phyloP scores from a whole-genome alignment of 2,888 invertebrate genomes.

The Drosophila greeni region DNA sequence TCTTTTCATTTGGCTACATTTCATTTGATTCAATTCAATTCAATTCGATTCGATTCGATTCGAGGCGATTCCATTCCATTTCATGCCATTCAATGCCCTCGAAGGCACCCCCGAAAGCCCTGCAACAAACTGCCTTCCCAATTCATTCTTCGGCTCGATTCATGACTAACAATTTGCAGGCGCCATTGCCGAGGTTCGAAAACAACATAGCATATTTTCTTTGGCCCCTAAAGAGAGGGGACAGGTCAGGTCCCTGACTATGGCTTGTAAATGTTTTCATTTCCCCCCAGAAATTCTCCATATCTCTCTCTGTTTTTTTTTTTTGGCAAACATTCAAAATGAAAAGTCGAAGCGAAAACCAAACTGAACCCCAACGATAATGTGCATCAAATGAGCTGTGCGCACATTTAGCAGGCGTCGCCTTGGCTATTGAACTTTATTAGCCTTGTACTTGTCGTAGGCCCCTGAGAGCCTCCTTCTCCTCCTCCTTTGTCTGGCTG shows the following conservation, averaged over 20 bases:
- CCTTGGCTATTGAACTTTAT: conserved; percentile 71
- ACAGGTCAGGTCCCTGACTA: conserved; percentile 29
- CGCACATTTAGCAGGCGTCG: conserved; percentile 70
- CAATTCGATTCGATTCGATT: conserved; percentile 20
- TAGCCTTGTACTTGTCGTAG: conserved; percentile 54
- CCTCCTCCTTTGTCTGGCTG: conserved; percentile 30
- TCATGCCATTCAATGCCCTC: conserved; percentile 33
- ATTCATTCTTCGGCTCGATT: conserved; percentile 52
- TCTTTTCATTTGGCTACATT: conserved; percentile 23
- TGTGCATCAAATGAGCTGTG: conserved; percentile 74
- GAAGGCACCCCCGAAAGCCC: conserved; percentile 3
- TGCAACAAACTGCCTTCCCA: conserved; percentile 17
- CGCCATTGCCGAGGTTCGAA: conserved; percentile 55
- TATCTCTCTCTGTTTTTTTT: conserved; percentile 20
- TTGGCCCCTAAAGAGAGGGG: conserved; percentile 31
- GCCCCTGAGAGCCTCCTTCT: neutral
- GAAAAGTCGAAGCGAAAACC: conserved; percentile 23
- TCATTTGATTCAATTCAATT: conserved; percentile 43
- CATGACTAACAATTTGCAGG: conserved; percentile 68
- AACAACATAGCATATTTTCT: conserved; percentile 59
- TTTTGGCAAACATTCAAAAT: conserved; percentile 63
- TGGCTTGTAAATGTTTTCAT: conserved; percentile 68
- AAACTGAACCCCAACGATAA: conserved; percentile 62
- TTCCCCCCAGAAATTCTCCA: conserved; percentile 33
- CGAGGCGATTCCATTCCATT: conserved; percentile 40